phyloP scores from a whole-genome alignment of 35 echinoderm and acorn worm genomes.

The Holothuria glaberrima region DNA sequence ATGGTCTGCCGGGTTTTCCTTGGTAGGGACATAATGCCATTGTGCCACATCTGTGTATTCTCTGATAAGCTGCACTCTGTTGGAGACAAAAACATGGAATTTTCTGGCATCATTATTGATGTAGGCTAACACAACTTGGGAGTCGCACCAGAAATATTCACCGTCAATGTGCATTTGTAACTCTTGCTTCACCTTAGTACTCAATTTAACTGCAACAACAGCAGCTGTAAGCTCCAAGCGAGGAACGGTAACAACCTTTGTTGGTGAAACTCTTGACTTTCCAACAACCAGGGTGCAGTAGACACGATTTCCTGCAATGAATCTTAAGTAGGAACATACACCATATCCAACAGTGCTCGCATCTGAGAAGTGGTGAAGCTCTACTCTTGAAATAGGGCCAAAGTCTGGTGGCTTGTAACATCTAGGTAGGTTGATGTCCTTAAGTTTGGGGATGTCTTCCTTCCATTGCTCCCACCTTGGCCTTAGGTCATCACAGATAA shows the following conservation, averaged over 20 bases:
- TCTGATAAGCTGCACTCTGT: constrained; percentile 45
- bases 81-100: constrained; percentile 59
- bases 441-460: constrained; percentile 42
- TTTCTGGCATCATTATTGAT: constrained; percentile 34
- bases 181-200: constrained; percentile 60
- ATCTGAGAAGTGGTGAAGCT: constrained; percentile 83
- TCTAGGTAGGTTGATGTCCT: constrained; percentile 49
- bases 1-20: constrained; percentile 37
- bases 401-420: constrained; percentile 65
- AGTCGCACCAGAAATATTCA: constrained; percentile 61
- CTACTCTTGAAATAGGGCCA: constrained; percentile 9
- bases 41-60: neutral
- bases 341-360: constrained; percentile 73
- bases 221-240: constrained; percentile 76
- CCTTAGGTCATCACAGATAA: constrained; percentile 30
- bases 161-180: neutral
- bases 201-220: constrained; percentile 69
- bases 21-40: constrained; percentile 22
- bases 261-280: constrained; percentile 55
- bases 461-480: constrained; percentile 71
- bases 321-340: constrained; percentile 60
- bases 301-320: constrained; percentile 43
- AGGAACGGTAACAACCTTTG: constrained; percentile 65
- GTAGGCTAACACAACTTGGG: constrained; percentile 31
- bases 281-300: constrained; percentile 58